These are phyloP conservation scores for Arrhopalites spinosus DNA, from an alignment of 2,888 invertebrate genomes.

Conservation along the genomic window DNA sequence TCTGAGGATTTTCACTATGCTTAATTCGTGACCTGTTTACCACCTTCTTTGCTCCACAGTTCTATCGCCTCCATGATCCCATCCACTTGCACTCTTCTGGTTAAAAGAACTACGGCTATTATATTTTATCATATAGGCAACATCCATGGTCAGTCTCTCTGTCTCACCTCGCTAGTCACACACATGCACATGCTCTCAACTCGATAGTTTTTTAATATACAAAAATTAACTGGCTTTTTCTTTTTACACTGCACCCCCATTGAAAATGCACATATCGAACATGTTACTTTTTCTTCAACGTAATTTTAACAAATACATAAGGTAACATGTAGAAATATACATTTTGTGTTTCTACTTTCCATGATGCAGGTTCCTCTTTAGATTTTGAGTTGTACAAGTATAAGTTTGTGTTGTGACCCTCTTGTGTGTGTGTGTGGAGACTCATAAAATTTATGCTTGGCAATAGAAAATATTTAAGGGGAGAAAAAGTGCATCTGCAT, in stretches of 20 bases:
- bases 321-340: too few species aligned
- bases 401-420: not conserved
- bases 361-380: not conserved
- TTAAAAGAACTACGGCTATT: not conserved
- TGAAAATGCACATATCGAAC: too few species aligned
- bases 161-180: not conserved
- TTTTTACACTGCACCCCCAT: too few species aligned
- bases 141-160: not conserved
- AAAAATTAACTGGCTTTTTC: too few species aligned
- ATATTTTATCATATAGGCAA: too few species aligned
- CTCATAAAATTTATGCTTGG: too few species aligned
- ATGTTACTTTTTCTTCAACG: too few species aligned
- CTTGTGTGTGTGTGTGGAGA: too few species aligned
- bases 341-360: too few species aligned
- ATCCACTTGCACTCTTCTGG: not conserved
- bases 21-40: slow-evolving; percentile 44
- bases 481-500: slow-evolving; percentile 16
- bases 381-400: not conserved
- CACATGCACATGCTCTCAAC: not conserved
- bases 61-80: not conserved
- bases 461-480: not conserved
- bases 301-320: too few species aligned
- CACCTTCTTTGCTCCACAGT: slow-evolving; percentile 32
- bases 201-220: too few species aligned
- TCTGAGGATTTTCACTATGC: too few species aligned